A percentile compares a stretch with the other conserved stretches of the same genome.
Conservation (phyloP, 2,888 invertebrate species). For the Ptilodon capucinus region DNA sequence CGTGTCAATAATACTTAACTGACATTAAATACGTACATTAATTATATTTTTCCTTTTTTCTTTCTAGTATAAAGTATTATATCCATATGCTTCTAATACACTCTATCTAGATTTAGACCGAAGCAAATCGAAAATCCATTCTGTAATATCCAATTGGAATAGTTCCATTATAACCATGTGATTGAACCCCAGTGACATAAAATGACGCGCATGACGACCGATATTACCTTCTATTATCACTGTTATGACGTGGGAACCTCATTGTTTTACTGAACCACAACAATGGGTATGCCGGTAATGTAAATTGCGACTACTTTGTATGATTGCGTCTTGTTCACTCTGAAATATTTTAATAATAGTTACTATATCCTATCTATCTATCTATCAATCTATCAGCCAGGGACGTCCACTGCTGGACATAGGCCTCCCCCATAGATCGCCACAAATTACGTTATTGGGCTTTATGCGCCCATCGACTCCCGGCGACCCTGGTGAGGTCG, state of each 20-base stretch:
- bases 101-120: background rate
- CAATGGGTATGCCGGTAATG: constrained; percentile 62
- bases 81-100: background rate
- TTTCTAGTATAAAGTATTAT: too few relatives aligned
- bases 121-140: background rate
- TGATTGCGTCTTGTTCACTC: constrained; percentile 9
- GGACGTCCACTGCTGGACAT: too few relatives aligned
- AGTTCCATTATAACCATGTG: background rate
- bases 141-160: background rate
- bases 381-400: too few relatives aligned
- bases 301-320: constrained; percentile 29
- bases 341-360: background rate
- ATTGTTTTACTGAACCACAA: constrained; percentile 52
- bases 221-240: constrained; percentile 47
- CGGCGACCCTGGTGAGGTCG: too few relatives aligned
- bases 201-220: constrained; percentile 8
- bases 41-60: too few relatives aligned
- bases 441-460: too few relatives aligned
- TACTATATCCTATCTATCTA: too few relatives aligned
- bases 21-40: too few relatives aligned
- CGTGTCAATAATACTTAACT: too few relatives aligned
- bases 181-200: constrained; percentile 12
- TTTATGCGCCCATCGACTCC: too few relatives aligned
- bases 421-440: too few relatives aligned
- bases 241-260: constrained; percentile 71